Evolutionary conservation across 2,113 vertebrate species (phyloP).

Genomic region (Falco punctatus): DNA sequence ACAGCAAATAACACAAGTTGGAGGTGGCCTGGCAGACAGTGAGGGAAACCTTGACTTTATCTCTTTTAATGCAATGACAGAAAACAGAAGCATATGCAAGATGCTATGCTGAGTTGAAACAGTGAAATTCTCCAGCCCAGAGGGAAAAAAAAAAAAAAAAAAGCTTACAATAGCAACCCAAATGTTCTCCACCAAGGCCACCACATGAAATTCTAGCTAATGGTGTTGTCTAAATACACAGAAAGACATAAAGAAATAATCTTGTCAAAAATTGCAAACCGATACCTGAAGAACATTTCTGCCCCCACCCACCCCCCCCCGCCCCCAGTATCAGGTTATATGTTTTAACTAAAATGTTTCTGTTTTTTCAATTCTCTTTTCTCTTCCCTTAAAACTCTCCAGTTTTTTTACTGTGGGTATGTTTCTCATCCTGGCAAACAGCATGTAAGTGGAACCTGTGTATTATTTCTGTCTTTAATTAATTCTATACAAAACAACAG

Average conservation of each 20-base stretch:
- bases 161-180: not conserved
- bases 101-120: not conserved
- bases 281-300: not conserved
- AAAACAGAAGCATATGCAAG: fast-evolving
- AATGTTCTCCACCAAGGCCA: not conserved
- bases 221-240: not conserved
- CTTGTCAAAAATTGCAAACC: not conserved
- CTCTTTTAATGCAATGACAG: not conserved
- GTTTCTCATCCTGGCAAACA: not conserved
- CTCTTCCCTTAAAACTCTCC: not conserved
- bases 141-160: not conserved
- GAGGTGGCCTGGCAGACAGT: not conserved
- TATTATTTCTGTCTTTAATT: not conserved
- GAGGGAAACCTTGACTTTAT: not conserved
- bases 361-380: not conserved
- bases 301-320: fast-evolving
- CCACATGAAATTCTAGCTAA: not conserved
- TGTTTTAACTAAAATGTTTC: not conserved
- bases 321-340: not conserved
- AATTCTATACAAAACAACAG: not conserved
- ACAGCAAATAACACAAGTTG: not conserved
- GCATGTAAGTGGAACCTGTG: not conserved
- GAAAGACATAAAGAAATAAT: not conserved
- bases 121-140: not conserved
- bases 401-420: not conserved